Conservation (phyloP, 2,797 vertebrate genomes). For the Borostomias antarcticus region DNA sequence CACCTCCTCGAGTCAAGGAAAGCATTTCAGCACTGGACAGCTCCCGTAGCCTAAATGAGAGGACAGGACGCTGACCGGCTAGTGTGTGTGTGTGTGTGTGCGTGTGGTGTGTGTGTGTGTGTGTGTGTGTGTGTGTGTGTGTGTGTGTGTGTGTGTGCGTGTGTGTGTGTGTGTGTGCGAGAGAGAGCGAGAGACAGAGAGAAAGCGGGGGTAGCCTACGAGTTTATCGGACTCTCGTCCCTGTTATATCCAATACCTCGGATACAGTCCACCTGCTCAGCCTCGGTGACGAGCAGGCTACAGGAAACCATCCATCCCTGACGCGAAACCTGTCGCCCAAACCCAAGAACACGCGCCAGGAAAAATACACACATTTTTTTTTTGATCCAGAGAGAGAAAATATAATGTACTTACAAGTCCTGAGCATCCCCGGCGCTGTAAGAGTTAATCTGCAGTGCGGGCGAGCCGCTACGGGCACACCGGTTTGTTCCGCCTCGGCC, state of each 20-base stretch:
- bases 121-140: no score
- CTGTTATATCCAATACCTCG: conserved; percentile 44
- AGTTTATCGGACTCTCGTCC: conserved; percentile 24
- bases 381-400: conserved; percentile 20
- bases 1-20: no score
- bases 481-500: conserved; percentile 79
- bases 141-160: no score
- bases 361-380: conserved; percentile 23
- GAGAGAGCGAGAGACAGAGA: conserved; percentile 19
- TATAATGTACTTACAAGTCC: conserved; percentile 67
- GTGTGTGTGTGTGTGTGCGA: conserved; percentile 24
- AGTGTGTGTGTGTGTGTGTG: no score
- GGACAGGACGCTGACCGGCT: no score
- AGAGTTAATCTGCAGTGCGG: conserved; percentile 87
- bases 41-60: no score
- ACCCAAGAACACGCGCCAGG: not conserved
- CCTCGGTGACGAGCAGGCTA: not conserved
- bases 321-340: not conserved
- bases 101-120: no score
- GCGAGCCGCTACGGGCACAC: conserved; percentile 78
- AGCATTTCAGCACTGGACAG: no score
- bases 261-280: conserved; percentile 47
- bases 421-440: conserved; percentile 60
- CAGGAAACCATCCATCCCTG: not conserved
- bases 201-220: no score